A percentile compares a stretch with the other conserved stretches of the same genome.
Conservation (phyloP, 2,113 vertebrate genomes). For the Noturus placidus region DNA sequence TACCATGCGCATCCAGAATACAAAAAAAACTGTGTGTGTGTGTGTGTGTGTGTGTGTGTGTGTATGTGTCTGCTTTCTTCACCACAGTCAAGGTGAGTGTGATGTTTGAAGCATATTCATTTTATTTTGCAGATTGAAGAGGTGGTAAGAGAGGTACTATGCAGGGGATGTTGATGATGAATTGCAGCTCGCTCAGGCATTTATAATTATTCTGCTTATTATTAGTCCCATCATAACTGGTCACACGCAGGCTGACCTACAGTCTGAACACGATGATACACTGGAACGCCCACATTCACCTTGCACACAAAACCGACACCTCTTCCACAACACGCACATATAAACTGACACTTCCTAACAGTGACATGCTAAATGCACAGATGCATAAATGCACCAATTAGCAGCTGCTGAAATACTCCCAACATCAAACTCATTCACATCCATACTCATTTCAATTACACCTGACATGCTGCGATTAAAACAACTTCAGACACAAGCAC, state of each 20-base stretch:
- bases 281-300: neutral
- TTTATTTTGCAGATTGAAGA: conserved; percentile 24
- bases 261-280: conserved; percentile 29
- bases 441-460: neutral
- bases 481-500: neutral
- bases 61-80: neutral
- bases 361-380: neutral
- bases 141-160: neutral
- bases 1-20: neutral
- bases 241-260: conserved; percentile 4
- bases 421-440: neutral
- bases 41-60: neutral
- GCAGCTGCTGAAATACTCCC: neutral
- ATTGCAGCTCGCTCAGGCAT: conserved; percentile 26
- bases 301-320: neutral
- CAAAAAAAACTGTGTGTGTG: neutral
- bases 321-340: neutral
- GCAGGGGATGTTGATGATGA: neutral
- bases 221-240: conserved; percentile 27
- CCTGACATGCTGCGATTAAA: neutral
- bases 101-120: conserved; percentile 17
- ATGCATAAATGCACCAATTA: neutral
- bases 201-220: conserved; percentile 37
- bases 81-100: neutral
- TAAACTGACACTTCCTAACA: neutral